Evolutionary conservation across 2,888 invertebrate species (phyloP), one percentile per base, ranked within the genome.

Genomic region (Entomobrya multifasciata): DNA sequence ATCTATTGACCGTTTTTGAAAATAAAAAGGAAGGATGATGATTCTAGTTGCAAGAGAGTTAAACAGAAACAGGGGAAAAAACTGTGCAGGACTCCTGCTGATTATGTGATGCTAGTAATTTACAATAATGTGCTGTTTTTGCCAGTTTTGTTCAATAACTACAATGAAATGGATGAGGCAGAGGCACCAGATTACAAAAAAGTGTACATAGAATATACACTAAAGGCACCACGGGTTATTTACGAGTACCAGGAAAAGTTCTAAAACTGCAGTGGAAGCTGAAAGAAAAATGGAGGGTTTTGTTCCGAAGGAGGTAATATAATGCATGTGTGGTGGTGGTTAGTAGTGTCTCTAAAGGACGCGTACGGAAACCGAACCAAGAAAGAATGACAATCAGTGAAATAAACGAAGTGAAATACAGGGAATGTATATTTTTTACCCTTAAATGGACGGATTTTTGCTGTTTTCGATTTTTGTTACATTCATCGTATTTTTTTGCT

Each of bases 241-340:
- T 76, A 83, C 83, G 83, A 83, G 0, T 83, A 65, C 83, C 27
- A 65, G 65, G 83, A 83, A 83, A 83, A 83, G 65, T 77, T 57
- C 47, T 83, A 74, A 83, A 83, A 76, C 76, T 83, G 83, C 83
- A 83, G 49, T 74, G 57, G 25, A 62, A 62, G 25, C 62, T 5
- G 27, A 13, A n/a, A n/a, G n/a, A n/a, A 6, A 70, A 52, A 4
- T 52, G 36, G 60, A n/a, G n/a, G n/a, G n/a, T n/a, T n/a, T n/a
- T n/a, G n/a, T n/a, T n/a, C n/a, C n/a, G n/a, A n/a, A n/a, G n/a
- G n/a, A n/a, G n/a, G n/a, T n/a, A n/a, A n/a, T n/a, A n/a, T n/a
- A n/a, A n/a, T n/a, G n/a, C n/a, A n/a, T n/a, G n/a, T n/a, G n/a
- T n/a, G n/a, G n/a, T n/a, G n/a, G n/a, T n/a, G n/a, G n/a, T n/a